Evolutionary conservation across 2,113 vertebrate species (phyloP), one percentile per base, ranked within the genome.

Genomic region (Gobio gobio): DNA sequence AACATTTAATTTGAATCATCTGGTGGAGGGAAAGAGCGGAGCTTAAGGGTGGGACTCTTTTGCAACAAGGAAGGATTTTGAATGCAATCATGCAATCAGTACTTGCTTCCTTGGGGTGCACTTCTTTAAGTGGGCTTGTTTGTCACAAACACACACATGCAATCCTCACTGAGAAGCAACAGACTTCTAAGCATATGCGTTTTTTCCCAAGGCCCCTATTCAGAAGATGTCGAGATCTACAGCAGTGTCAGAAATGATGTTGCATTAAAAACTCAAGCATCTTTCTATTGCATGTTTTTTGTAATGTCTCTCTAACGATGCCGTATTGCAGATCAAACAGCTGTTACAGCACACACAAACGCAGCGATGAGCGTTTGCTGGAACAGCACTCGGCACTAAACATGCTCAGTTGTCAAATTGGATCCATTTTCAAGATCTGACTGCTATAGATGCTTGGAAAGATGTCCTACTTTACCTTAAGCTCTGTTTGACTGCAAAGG

Each of bases 51-150:
- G 49, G 64, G 26, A 51, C 63, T 82, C 63, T 66, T 47, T 82
- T 86, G 70, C 72, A 86, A 22, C 64, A 40, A 74, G 68, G 49
- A 84, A 81, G 83, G 58, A 75, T 73, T 86, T 83, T 64, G 73
- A 88, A 79, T 83, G 75, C 75, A 83, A 86, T 83, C 81, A 76
- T 72, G 80, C 80, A 86, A 75, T 79, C 75, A 85, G 29, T 61
- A 66, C 45, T 78, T 61, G 36, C 74, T 56, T 85, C 83, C 79
- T 88, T 82, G 26, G 83, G 74, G 79, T 84, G 40, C 16, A 70
- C 47, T 66, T 33, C 59, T 24, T 20, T 26, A 79, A 80, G 33
- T 83, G 80, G 40, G 63, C 16, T 51, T 33, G 47, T 64, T 81
- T 74, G 18, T 26, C 68, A n/a, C 26, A 51, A 9, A 43, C 26